Conservation (phyloP, 2,797 vertebrate species). For the Peromyscus eremicus region DNA sequence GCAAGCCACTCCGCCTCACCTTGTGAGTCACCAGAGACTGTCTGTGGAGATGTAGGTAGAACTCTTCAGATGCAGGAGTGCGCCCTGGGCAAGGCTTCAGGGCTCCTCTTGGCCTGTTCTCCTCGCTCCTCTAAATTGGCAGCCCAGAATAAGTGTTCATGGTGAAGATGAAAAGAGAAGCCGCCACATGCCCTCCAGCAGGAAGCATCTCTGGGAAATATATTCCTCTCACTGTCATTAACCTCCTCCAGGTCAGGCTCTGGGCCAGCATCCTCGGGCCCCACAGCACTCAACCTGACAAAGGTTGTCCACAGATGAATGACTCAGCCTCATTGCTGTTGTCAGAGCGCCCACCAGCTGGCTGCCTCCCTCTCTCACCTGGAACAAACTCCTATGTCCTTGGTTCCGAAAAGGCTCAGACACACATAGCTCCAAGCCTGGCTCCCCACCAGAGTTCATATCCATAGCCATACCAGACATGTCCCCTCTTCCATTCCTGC, state of each 20-base stretch:
- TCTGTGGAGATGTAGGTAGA: not conserved
- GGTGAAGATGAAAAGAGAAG: slow-evolving; percentile 51
- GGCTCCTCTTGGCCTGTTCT: not conserved
- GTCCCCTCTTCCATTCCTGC: not conserved
- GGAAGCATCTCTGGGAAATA: slow-evolving; percentile 52
- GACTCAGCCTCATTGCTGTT: slow-evolving; percentile 3
- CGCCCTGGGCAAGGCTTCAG: not conserved
- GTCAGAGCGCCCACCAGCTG: not conserved
- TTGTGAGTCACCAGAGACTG: not conserved
- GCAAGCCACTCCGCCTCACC: not conserved
- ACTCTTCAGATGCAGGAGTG: not conserved
- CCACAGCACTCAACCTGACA: slow-evolving; percentile 1
- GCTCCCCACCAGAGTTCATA: not conserved
- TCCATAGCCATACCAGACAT: not conserved
- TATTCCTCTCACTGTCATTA: slow-evolving; percentile 44
- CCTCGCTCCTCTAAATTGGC: not conserved
- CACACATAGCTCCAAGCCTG: not conserved
- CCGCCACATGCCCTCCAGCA: slow-evolving; percentile 24
- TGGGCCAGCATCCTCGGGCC: slow-evolving; percentile 53
- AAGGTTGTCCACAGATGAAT: not conserved
- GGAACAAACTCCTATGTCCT: not conserved
- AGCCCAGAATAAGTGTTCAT: slow-evolving; percentile 56
- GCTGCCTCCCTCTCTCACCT: not conserved
- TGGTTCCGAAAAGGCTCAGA: not conserved
- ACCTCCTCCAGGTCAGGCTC: slow-evolving; percentile 50